Conservation (phyloP, 2,888 invertebrate genomes). For the Torymus aiolomorphi region DNA sequence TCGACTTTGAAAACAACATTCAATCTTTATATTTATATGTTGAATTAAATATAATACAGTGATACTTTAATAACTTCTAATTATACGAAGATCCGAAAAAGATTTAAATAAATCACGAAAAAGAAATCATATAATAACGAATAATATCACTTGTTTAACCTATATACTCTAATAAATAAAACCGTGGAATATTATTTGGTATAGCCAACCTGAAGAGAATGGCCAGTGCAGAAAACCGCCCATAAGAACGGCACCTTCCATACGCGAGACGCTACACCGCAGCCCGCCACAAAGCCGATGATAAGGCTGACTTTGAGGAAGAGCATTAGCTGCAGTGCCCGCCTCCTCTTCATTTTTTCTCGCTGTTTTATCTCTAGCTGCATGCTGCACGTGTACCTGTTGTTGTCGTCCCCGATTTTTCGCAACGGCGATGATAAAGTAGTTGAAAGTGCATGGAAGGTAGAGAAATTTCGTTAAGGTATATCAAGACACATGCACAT, state of each 20-base stretch:
- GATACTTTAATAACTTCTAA: too few relatives aligned
- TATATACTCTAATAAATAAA: too few relatives aligned
- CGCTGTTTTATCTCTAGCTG: slow-evolving; percentile 79
- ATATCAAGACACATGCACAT: neutral
- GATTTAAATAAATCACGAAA: neutral
- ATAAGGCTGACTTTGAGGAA: slow-evolving; percentile 78
- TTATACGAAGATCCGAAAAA: neutral
- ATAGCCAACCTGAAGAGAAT: slow-evolving; percentile 70
- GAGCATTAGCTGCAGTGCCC: slow-evolving; percentile 79
- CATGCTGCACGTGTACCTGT: slow-evolving; percentile 79
- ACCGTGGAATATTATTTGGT: too few relatives aligned
- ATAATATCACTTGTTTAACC: too few relatives aligned
- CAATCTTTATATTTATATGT: neutral
- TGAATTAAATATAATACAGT: neutral
- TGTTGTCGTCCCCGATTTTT: neutral
- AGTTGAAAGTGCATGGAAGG: too few relatives aligned
- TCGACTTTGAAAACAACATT: neutral
- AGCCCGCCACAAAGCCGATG: slow-evolving; percentile 76
- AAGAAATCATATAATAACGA: too few relatives aligned
- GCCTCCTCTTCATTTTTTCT: slow-evolving; percentile 79
- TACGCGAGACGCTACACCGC: slow-evolving; percentile 71
- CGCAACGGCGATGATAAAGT: neutral
- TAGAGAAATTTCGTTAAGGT: too few relatives aligned
- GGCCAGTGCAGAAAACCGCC: slow-evolving; percentile 73
- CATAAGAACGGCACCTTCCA: slow-evolving; percentile 72